phyloP scores from a whole-genome alignment of 1,140 invertebrate genomes.

The Atopsyche davidsoni region DNA sequence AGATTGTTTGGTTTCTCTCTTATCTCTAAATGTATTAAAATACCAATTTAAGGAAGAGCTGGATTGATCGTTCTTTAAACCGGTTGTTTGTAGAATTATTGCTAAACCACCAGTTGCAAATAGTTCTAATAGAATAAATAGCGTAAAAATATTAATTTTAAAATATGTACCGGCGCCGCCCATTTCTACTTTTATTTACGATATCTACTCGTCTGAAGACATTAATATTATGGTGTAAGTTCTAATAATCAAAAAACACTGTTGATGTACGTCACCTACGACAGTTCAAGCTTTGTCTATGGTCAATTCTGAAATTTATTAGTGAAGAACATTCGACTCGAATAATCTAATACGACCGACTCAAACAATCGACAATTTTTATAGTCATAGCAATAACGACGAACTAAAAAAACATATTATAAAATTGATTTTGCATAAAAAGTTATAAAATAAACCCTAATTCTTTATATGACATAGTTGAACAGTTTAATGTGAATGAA shows the following conservation, averaged over 20 bases:
- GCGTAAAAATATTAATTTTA: neutral
- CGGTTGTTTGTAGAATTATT: slow-evolving; percentile 5
- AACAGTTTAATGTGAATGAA: too few relatives aligned
- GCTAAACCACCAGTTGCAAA: slow-evolving; percentile 3
- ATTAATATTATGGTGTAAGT: slow-evolving; percentile 14
- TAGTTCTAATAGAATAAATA: slow-evolving; percentile 4
- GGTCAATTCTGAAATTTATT: too few relatives aligned
- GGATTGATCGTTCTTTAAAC: slow-evolving; percentile 10
- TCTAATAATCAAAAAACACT: slow-evolving; percentile 7
- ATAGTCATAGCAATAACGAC: too few relatives aligned
- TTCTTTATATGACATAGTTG: too few relatives aligned
- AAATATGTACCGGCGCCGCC: neutral
- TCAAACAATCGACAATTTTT: too few relatives aligned
- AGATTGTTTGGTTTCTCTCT: slow-evolving; percentile 5
- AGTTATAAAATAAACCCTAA: too few relatives aligned
- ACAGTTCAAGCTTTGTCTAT: too few relatives aligned
- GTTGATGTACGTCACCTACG: slow-evolving; percentile 14
- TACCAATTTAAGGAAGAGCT: neutral
- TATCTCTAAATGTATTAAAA: slow-evolving; percentile 6
- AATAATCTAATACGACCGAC: too few relatives aligned
- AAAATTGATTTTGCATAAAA: too few relatives aligned
- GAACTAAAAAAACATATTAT: too few relatives aligned
- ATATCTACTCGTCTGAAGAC: slow-evolving; percentile 4
- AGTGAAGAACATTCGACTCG: too few relatives aligned
- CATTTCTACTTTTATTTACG: neutral